A percentile compares a stretch with the other conserved stretches of the same genome.
Evolutionary conservation across 2,797 vertebrate genomes (phyloP).

Genomic region (Rousettus madagascariensis): DNA sequence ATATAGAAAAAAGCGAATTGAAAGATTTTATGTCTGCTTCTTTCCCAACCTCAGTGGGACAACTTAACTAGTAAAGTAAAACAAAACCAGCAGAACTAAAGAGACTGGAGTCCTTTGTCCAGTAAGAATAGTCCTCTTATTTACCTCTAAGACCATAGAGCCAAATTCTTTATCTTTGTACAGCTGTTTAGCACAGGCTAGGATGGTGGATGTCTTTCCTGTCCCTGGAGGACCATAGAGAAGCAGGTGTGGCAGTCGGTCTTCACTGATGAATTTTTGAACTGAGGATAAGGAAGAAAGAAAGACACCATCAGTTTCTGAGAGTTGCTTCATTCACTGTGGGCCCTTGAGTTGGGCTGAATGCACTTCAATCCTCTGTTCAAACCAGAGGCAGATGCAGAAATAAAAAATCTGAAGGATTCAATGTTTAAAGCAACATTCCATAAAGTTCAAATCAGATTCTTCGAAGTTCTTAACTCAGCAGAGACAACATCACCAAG

Average conservation of each 20-base stretch:
- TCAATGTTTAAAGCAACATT: not conserved
- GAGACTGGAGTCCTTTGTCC: not conserved
- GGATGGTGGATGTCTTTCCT: slow-evolving; percentile 97
- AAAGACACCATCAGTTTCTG: not conserved
- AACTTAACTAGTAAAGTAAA: slow-evolving; percentile 20
- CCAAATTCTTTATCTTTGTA: slow-evolving; percentile 94
- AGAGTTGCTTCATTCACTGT: not conserved
- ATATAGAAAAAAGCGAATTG: not conserved
- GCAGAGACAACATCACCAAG: not conserved
- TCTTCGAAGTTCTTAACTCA: not conserved
- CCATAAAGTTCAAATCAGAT: not conserved
- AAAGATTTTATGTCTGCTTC: not conserved
- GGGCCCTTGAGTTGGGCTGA: not conserved
- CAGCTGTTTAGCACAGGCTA: slow-evolving; percentile 94
- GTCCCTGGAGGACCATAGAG: slow-evolving; percentile 98
- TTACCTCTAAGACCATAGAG: slow-evolving; percentile 97
- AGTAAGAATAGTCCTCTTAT: not conserved
- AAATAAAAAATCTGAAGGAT: not conserved
- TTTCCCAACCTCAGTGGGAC: not conserved
- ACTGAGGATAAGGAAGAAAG: slow-evolving; percentile 82
- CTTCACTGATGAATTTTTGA: slow-evolving; percentile 95
- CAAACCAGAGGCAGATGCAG: not conserved
- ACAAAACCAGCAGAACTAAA: not conserved
- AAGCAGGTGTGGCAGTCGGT: slow-evolving; percentile 93
- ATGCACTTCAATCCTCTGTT: not conserved